A percentile compares a stretch with the other conserved stretches of the same genome.
phyloP scores from a whole-genome alignment of 2,888 invertebrate species.

The Imbricaverruca yamaguchii region DNA sequence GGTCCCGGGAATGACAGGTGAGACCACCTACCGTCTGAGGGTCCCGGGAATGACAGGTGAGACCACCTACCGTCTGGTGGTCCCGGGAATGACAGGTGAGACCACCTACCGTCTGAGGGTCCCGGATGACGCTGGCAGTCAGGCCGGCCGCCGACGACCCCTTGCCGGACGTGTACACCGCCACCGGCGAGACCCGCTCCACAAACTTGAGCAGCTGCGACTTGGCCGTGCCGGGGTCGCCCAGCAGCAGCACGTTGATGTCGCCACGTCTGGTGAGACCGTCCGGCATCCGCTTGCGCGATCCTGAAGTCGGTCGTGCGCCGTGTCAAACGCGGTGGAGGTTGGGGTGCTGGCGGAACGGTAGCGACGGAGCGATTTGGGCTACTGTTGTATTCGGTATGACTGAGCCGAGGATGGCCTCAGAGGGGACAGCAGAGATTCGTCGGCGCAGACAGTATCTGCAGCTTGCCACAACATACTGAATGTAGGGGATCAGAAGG shows the following conservation, averaged over 20 bases:
- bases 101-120: slow-evolving; percentile 70
- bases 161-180: slow-evolving; percentile 98
- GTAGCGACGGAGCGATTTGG: no score
- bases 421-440: no score
- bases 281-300: slow-evolving; percentile 83
- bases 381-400: no score
- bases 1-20: no score
- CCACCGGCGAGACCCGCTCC: slow-evolving; percentile 86
- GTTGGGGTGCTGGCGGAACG: no score
- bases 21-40: no score
- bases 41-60: no score
- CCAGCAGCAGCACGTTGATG: slow-evolving; percentile 87
- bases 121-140: slow-evolving; percentile 92
- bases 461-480: no score
- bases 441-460: no score
- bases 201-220: slow-evolving; percentile 96
- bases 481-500: no score
- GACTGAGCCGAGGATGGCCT: no score
- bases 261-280: slow-evolving; percentile 92
- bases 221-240: slow-evolving; percentile 99
- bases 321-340: background rate
- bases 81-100: slow-evolving; percentile 21
- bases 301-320: slow-evolving; percentile 41
- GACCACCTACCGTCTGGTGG: no score
- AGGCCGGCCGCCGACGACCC: slow-evolving; percentile 98